Base-by-base conservation (phyloP, 1,140 invertebrate species). In the roundworm (Caenorhabditis elegans) region DNA sequence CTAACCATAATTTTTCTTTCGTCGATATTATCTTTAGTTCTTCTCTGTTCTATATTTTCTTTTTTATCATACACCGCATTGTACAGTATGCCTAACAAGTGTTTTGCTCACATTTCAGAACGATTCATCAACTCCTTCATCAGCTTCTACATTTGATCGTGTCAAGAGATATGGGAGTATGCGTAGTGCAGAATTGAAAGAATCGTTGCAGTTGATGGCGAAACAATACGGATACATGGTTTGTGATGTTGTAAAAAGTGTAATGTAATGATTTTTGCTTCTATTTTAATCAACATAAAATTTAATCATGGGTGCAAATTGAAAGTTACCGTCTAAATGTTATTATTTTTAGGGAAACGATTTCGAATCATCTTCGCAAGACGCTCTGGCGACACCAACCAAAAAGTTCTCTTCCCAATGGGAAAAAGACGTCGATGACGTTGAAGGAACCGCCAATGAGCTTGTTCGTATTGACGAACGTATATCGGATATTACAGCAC, bases 111-210 rank as follows among this genome's bases (percentile, higher is more conserved):
- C 60, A n/a, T 70, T 70, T 17, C 60, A 70, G 60, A 70, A 19
- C 60, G 60, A 70, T 5, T 15, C 28, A 3, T 22, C 53, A 2
- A 31, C 53, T 39, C 60, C 34, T 19, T 15, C n/a, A 22, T 10
- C 60, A 19, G 6, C 60, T 11, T 47, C 47, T 6, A 76, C 79
- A 6, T 82, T 82, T 39, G 82, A 83, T 49, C 6, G 82, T 15
- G 46, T 85, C 22, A 85, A 85, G 55, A 48, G 84, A 43, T 85
- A 55, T 46, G 84, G 84, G 8, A 83, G 82, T 60, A 83, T 85
- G 84, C 36, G 84, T 8, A 65, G 82, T 28, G 82, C 84, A 11
- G 78, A 79, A 13, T 43, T 79, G 34, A 48, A 51, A 70, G 78
- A 79, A 24, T 60, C 51, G 0, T 43, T 79, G n/a, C 36, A 53